Percentiles rank a stretch among this genome's conserved stretches.
Evolutionary conservation across 2,113 vertebrate genomes (phyloP).

Genomic region (Cephalopterus ornatus): DNA sequence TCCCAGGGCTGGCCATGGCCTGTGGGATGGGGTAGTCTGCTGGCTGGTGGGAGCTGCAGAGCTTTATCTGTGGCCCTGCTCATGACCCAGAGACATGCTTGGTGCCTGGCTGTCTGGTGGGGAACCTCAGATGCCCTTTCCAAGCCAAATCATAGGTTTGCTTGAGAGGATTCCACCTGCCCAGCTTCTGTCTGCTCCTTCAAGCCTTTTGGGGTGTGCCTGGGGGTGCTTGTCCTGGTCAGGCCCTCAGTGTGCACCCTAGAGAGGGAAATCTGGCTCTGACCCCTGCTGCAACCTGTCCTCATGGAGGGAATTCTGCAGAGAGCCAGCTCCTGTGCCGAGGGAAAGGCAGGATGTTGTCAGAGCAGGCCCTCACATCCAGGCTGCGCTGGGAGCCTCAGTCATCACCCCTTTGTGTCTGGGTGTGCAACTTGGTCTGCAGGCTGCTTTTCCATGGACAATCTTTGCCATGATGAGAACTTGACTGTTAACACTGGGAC

Average conservation of each 20-base stretch:
- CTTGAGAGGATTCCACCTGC: neutral
- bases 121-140: neutral
- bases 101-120: neutral
- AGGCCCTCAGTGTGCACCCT: neutral
- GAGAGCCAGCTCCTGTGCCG: no score
- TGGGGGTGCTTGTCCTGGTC: neutral
- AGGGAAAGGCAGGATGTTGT: neutral
- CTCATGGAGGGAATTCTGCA: neutral
- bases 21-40: rapidly evolving
- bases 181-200: neutral
- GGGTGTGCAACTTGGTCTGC: neutral
- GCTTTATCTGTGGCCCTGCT: neutral
- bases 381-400: neutral
- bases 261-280: neutral
- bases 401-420: neutral
- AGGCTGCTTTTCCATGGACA: neutral
- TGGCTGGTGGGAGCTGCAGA: neutral
- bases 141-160: neutral
- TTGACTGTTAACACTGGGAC: neutral
- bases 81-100: rapidly evolving
- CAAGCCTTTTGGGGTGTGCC: neutral
- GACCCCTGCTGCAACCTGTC: neutral
- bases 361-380: neutral
- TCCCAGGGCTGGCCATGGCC: neutral
- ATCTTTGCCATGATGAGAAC: rapidly evolving